These are phyloP conservation scores for Triplophysa yarkandensis DNA, from an alignment of 2,797 vertebrate species.

Conservation along the genomic window DNA sequence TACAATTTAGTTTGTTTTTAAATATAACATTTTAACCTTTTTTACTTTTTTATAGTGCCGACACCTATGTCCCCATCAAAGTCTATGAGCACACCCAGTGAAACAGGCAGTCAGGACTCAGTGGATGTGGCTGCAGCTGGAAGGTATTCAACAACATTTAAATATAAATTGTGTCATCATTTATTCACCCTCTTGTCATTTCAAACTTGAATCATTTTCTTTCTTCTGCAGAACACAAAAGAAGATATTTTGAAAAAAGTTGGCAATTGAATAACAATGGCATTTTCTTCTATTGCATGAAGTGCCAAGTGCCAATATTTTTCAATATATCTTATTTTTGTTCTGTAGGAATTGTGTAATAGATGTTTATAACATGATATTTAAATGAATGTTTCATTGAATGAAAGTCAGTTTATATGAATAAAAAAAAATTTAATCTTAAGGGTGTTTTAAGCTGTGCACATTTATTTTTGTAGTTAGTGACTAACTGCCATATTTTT, in stretches of 20 bases:
- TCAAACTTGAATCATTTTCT: too few relatives aligned
- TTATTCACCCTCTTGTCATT: background rate
- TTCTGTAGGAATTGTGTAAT: constrained; percentile 15
- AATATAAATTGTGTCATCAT: background rate
- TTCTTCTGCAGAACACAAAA: background rate
- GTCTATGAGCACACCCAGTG: constrained; percentile 96
- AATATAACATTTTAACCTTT: background rate
- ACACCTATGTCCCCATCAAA: constrained; percentile 97
- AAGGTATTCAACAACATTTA: constrained; percentile 76
- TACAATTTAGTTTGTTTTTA: background rate
- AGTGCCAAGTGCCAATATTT: too few relatives aligned
- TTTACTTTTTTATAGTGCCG: constrained; percentile 83
- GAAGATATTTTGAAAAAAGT: background rate
- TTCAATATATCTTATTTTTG: too few relatives aligned
- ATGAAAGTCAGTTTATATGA: too few relatives aligned
- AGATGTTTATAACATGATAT: background rate
- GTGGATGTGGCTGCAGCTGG: constrained; percentile 88
- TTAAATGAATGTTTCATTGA: too few relatives aligned
- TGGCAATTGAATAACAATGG: too few relatives aligned
- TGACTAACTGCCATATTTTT: constrained; percentile 58
- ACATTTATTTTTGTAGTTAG: constrained; percentile 10
- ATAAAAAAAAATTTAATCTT: too few relatives aligned
- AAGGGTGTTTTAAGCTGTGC: background rate
- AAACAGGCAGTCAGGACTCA: constrained; percentile 97
- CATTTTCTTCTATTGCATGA: too few relatives aligned